Conservation (phyloP, 1,140 invertebrate genomes). For the Drosophila mayri region DNA sequence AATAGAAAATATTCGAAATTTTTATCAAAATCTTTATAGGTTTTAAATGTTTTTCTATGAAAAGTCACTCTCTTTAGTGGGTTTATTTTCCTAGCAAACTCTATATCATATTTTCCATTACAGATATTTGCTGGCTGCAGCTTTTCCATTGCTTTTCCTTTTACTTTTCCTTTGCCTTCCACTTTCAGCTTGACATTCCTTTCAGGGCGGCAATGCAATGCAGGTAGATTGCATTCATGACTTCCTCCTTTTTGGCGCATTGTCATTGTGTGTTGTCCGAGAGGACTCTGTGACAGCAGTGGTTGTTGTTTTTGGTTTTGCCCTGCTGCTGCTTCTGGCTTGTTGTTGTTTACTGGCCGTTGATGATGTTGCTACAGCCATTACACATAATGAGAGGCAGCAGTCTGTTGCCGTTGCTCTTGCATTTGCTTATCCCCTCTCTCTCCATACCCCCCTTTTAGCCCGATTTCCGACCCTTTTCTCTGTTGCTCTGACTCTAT, state of each 20-base stretch:
- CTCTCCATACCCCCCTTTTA: neutral
- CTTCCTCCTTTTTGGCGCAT: conserved; percentile 65
- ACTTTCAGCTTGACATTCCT: conserved; percentile 9
- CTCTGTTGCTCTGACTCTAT: conserved; percentile 40
- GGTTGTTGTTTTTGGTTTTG: conserved; percentile 23
- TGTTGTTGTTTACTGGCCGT: conserved; percentile 54
- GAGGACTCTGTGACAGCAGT: conserved; percentile 36
- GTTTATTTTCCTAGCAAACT: conserved; percentile 12
- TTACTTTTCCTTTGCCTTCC: conserved; percentile 30
- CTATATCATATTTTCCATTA: conserved; percentile 28
- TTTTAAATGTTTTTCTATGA: too few species aligned
- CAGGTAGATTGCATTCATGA: conserved; percentile 78
- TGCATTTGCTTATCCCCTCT: conserved; percentile 33
- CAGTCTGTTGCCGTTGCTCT: conserved; percentile 37
- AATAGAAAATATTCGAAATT: neutral
- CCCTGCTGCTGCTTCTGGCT: conserved; percentile 17
- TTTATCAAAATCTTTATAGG: too few species aligned
- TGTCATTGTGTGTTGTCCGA: conserved; percentile 51
- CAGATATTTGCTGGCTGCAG: conserved; percentile 39
- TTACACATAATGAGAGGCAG: conserved; percentile 78
- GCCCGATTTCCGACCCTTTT: conserved; percentile 1
- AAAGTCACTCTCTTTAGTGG: neutral
- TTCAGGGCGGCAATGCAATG: conserved; percentile 51
- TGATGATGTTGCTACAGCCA: conserved; percentile 72
- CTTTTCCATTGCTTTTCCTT: conserved; percentile 37